phyloP scores from a whole-genome alignment of 2,888 invertebrate species.

The Drosophila kanekoi region DNA sequence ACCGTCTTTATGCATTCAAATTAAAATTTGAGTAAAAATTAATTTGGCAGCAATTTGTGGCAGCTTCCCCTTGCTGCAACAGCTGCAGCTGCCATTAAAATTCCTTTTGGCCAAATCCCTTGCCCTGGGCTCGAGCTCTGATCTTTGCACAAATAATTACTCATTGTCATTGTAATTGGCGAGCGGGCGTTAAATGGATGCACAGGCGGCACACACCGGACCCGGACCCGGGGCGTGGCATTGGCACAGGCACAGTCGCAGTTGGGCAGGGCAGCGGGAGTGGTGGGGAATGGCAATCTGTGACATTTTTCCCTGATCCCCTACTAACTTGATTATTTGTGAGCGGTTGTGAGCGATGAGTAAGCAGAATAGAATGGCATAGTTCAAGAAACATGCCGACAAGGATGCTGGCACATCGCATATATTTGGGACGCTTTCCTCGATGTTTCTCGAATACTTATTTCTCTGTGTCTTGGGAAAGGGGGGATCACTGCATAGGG shows the following conservation, averaged over 20 bases:
- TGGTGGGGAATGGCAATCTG: slow-evolving; percentile 8
- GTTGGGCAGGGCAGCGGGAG: not conserved
- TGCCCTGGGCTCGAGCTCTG: slow-evolving; percentile 37
- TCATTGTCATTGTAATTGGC: slow-evolving; percentile 81
- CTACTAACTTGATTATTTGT: slow-evolving; percentile 63
- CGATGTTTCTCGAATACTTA: slow-evolving; percentile 65
- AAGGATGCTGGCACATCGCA: slow-evolving; percentile 32
- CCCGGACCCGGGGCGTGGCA: not conserved
- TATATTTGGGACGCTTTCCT: slow-evolving; percentile 39
- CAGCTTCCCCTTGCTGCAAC: slow-evolving; percentile 23
- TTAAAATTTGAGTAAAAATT: slow-evolving; percentile 53
- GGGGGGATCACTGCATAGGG: slow-evolving; percentile 12
- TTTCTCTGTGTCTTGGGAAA: slow-evolving; percentile 9
- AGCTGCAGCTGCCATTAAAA: slow-evolving; percentile 73
- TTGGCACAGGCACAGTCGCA: slow-evolving; percentile 1
- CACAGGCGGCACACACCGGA: slow-evolving; percentile 22
- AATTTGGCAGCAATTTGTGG: slow-evolving; percentile 67
- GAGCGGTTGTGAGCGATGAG: slow-evolving; percentile 45
- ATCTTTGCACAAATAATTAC: slow-evolving; percentile 77
- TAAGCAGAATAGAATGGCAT: slow-evolving; percentile 24
- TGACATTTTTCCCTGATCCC: slow-evolving; percentile 48
- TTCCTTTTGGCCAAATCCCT: slow-evolving; percentile 38
- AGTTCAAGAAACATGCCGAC: slow-evolving; percentile 1
- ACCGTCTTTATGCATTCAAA: slow-evolving; percentile 53
- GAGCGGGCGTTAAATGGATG: slow-evolving; percentile 76